Percentiles rank a stretch among this genome's conserved stretches.
phyloP scores from a whole-genome alignment of 2,888 invertebrate species.

The Acleris emargana region DNA sequence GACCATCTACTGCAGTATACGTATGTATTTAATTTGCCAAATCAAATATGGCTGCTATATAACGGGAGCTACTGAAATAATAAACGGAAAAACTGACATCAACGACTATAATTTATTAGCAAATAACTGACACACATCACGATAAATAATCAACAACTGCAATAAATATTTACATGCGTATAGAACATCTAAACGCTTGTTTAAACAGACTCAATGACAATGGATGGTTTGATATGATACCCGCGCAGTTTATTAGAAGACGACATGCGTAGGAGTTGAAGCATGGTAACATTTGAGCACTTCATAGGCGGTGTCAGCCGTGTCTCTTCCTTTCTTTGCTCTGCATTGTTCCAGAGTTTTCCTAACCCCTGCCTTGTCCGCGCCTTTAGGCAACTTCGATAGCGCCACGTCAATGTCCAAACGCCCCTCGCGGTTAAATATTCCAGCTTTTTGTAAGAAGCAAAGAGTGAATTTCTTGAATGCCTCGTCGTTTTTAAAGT shows the following conservation, averaged over 20 bases:
- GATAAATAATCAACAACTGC: too few species aligned
- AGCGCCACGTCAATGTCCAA: slow-evolving; percentile 55
- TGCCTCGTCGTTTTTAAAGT: slow-evolving; percentile 52
- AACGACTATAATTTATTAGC: too few species aligned
- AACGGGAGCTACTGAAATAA: too few species aligned
- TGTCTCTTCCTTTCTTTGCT: slow-evolving; percentile 46
- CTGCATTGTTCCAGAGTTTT: slow-evolving; percentile 51
- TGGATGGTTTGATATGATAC: background rate
- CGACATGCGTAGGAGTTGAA: slow-evolving; percentile 61
- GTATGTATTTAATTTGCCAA: too few species aligned
- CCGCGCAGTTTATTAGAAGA: slow-evolving; percentile 20
- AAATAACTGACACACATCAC: too few species aligned
- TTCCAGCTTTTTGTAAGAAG: slow-evolving; percentile 54
- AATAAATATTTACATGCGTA: background rate
- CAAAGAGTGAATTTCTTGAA: slow-evolving; percentile 63
- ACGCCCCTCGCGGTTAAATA: slow-evolving; percentile 49
- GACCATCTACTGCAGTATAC: background rate
- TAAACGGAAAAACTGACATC: too few species aligned
- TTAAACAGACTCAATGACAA: background rate
- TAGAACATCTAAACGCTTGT: background rate
- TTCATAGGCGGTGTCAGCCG: slow-evolving; percentile 52
- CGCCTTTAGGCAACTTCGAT: slow-evolving; percentile 47
- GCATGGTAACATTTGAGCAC: slow-evolving; percentile 53
- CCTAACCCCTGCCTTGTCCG: slow-evolving; percentile 46
- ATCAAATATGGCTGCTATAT: too few species aligned